Evolutionary conservation across 2,797 vertebrate genomes (phyloP).

Genomic region (Urosaurus nigricauda): DNA sequence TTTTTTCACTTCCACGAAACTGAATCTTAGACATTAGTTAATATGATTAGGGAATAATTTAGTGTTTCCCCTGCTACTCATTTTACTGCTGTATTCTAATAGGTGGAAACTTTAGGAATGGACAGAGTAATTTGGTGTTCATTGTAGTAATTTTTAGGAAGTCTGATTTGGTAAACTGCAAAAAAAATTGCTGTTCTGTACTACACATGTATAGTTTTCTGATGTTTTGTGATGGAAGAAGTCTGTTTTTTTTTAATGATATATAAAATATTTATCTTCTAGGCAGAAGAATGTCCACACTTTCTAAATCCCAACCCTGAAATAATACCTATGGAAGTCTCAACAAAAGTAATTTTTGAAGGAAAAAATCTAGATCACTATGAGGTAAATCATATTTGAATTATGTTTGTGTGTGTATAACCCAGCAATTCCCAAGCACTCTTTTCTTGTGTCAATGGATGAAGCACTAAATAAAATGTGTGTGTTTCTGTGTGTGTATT

Average conservation of each 20-base stretch:
- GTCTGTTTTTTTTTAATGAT: conserved; percentile 61
- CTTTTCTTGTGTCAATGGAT: neutral
- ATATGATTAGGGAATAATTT: neutral
- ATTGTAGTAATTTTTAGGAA: conserved; percentile 72
- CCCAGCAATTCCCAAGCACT: conserved; percentile 16
- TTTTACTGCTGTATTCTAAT: conserved; percentile 69
- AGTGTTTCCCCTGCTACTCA: conserved; percentile 55
- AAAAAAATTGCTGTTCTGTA: conserved; percentile 73
- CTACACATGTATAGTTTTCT: conserved; percentile 59
- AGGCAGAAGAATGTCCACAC: conserved; percentile 82
- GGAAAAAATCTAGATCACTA: conserved; percentile 79
- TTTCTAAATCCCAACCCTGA: conserved; percentile 78
- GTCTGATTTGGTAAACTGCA: conserved; percentile 74
- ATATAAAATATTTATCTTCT: conserved; percentile 50
- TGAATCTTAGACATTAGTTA: neutral
- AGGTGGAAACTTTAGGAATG: conserved; percentile 74
- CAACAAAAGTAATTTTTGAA: conserved; percentile 77
- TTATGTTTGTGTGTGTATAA: conserved; percentile 40
- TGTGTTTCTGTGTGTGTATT: neutral
- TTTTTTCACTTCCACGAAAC: conserved; percentile 51
- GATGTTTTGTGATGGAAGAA: conserved; percentile 58
- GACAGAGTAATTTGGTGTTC: conserved; percentile 70
- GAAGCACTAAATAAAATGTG: neutral
- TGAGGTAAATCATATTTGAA: conserved; percentile 68
- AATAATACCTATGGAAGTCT: conserved; percentile 80